Evolutionary conservation across 2,113 vertebrate genomes (phyloP).

Genomic region (Azemiops feae): DNA sequence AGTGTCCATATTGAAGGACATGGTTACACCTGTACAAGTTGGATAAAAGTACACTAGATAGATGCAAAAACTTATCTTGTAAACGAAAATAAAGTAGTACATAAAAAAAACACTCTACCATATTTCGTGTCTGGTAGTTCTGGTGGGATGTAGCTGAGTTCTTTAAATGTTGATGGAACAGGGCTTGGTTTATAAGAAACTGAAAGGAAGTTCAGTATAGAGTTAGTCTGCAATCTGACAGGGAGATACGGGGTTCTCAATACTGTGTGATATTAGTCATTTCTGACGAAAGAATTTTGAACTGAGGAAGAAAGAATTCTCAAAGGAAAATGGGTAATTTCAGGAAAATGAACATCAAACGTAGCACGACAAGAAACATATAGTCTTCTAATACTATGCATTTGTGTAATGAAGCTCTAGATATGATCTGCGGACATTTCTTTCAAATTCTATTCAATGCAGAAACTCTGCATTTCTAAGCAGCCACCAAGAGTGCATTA

Average conservation of each 20-base stretch:
- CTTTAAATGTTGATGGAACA: not conserved
- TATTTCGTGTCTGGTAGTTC: not conserved
- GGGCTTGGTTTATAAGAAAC: not conserved
- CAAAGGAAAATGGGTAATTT: not conserved
- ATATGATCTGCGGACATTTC: no score
- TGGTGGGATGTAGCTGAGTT: not conserved
- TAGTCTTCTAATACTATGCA: no score
- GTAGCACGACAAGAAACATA: no score
- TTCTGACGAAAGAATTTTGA: not conserved
- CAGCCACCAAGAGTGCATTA: fast-evolving
- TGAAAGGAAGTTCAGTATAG: not conserved
- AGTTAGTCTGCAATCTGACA: not conserved
- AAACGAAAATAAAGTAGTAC: no score
- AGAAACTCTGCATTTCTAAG: not conserved
- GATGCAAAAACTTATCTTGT: no score
- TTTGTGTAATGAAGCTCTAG: no score
- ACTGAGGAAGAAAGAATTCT: not conserved
- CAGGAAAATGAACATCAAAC: no score
- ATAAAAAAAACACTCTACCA: not conserved
- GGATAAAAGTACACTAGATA: no score
- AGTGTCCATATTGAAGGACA: not conserved
- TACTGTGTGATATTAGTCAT: not conserved
- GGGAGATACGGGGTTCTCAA: not conserved
- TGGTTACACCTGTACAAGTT: no score
- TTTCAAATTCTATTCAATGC: no score